Evolutionary conservation across 2,888 invertebrate species (phyloP).

Genomic region (Eupithecia inturbata): DNA sequence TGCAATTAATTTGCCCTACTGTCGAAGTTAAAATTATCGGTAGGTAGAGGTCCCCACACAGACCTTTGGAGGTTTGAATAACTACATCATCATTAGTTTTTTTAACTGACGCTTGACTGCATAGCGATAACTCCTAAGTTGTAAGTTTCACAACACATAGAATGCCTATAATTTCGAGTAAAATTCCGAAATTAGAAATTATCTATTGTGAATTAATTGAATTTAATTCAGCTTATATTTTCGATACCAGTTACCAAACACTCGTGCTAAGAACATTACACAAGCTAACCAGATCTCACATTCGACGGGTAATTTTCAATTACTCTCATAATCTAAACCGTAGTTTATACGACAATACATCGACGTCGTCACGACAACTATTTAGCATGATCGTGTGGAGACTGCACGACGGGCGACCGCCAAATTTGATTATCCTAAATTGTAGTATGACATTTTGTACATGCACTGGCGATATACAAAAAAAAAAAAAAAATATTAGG

Average conservation of each 20-base stretch:
- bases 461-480: background rate
- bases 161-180: background rate
- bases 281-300: background rate
- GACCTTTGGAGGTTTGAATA: background rate
- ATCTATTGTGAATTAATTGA: background rate
- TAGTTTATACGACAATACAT: conserved; percentile 44
- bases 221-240: background rate
- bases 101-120: background rate
- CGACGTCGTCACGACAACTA: conserved; percentile 47
- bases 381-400: background rate
- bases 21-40: background rate
- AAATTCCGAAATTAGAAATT: background rate
- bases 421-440: conserved; percentile 55
- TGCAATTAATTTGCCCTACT: background rate
- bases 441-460: conserved; percentile 37
- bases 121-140: background rate
- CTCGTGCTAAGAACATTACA: background rate
- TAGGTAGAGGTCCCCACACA: background rate
- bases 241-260: background rate
- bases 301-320: conserved; percentile 34
- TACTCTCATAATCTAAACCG: conserved; percentile 30
- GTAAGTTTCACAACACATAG: background rate
- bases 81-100: background rate
- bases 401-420: conserved; percentile 53
- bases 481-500: background rate